Percentiles rank a stretch among this genome's conserved stretches.
phyloP scores from a whole-genome alignment of 1,140 invertebrate species.

The Trichomalopsis sarcophagae region DNA sequence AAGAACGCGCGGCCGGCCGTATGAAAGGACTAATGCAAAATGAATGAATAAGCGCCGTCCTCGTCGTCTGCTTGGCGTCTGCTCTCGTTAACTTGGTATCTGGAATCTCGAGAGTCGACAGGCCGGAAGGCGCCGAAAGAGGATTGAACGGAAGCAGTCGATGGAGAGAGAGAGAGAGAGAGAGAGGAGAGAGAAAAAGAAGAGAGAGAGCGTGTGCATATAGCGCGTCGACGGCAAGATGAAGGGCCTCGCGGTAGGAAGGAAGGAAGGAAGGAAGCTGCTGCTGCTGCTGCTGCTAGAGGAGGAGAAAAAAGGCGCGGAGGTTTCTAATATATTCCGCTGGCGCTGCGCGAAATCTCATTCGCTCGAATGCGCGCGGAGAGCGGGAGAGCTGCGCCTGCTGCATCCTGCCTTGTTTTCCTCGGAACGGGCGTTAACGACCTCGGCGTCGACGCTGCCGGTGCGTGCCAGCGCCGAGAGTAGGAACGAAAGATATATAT shows the following conservation, averaged over 20 bases:
- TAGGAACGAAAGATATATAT: background rate
- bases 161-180: background rate
- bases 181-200: background rate
- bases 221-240: background rate
- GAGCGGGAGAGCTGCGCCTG: background rate
- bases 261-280: background rate
- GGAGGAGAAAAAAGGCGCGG: background rate
- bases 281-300: no score
- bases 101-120: conserved; percentile 38
- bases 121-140: conserved; percentile 44
- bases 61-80: background rate
- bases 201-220: background rate
- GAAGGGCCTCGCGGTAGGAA: background rate
- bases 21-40: conserved; percentile 44
- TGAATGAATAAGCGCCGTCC: conserved; percentile 41
- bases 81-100: conserved; percentile 44
- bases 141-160: conserved; percentile 33
- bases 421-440: conserved; percentile 11
- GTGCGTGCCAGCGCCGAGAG: background rate
- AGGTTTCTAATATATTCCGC: conserved; percentile 35
- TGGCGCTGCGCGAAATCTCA: background rate
- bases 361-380: conserved; percentile 3
- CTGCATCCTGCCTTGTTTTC: background rate
- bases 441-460: background rate
- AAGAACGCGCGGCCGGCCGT: background rate